Evolutionary conservation across 2,797 vertebrate genomes (phyloP).

Genomic region (Megalops cyprinoides): DNA sequence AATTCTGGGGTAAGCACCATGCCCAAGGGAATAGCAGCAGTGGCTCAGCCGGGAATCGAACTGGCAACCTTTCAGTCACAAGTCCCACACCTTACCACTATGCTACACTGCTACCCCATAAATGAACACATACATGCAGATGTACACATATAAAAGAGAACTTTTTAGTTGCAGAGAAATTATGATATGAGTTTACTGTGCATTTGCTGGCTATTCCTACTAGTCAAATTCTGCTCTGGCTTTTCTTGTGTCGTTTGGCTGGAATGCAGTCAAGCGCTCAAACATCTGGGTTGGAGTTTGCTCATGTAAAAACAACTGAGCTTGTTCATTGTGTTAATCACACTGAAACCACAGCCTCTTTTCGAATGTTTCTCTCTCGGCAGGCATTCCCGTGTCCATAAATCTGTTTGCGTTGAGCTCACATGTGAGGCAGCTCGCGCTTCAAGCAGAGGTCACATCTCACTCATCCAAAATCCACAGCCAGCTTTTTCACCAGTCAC

Average conservation of each 20-base stretch:
- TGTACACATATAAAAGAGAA: not conserved
- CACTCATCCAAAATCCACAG: not conserved
- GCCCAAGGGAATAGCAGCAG: too few relatives aligned
- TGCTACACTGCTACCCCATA: too few relatives aligned
- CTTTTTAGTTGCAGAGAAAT: not conserved
- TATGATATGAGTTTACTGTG: not conserved
- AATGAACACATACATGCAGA: too few relatives aligned
- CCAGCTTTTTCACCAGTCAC: too few relatives aligned
- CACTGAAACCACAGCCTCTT: constrained; percentile 51
- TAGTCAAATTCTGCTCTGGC: not conserved
- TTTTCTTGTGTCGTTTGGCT: constrained; percentile 20
- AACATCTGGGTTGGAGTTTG: constrained; percentile 70
- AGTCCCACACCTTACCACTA: too few relatives aligned
- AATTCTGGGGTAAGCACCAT: too few relatives aligned
- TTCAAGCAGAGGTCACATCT: constrained; percentile 1
- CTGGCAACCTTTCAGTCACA: too few relatives aligned
- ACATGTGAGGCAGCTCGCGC: not conserved
- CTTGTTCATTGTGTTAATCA: constrained; percentile 47
- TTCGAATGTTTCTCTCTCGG: constrained; percentile 39
- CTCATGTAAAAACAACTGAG: constrained; percentile 55
- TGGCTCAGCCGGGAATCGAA: too few relatives aligned
- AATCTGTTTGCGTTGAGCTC: constrained; percentile 27
- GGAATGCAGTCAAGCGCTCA: constrained; percentile 37
- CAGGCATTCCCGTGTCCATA: constrained; percentile 44
- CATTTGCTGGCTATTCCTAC: not conserved